These are phyloP conservation scores for Talpa occidentalis DNA, from an alignment of 2,113 vertebrate genomes.

Conservation along the genomic window DNA sequence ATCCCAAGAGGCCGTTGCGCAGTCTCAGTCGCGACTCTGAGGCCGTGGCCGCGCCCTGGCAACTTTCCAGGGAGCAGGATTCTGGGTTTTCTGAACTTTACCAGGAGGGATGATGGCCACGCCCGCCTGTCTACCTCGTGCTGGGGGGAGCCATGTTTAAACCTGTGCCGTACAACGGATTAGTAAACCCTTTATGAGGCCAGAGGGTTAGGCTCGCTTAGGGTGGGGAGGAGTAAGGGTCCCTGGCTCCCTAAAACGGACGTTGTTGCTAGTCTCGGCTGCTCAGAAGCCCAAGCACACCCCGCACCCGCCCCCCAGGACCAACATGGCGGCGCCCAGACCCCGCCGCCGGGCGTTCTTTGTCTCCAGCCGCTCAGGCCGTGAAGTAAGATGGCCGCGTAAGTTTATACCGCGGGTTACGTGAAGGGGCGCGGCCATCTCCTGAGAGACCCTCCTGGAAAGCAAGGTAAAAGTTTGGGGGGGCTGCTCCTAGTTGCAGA, in stretches of 20 bases:
- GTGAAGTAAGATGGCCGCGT: neutral
- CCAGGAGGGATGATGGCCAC: neutral
- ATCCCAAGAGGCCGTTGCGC: neutral
- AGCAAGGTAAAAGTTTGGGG: neutral
- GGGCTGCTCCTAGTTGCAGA: neutral
- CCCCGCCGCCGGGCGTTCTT: neutral
- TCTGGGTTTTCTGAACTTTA: conserved; percentile 12
- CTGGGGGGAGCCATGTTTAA: conserved; percentile 15
- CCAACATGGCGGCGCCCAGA: neutral
- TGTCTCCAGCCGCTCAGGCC: neutral
- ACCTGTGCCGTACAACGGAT: neutral
- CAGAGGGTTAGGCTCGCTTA: neutral
- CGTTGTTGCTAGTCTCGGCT: neutral
- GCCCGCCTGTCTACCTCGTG: fast-evolving
- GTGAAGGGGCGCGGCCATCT: neutral
- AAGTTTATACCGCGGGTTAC: neutral
- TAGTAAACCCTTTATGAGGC: neutral
- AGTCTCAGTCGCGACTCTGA: conserved; percentile 43
- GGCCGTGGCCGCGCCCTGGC: neutral
- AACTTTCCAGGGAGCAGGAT: conserved; percentile 4
- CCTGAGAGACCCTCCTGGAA: neutral
- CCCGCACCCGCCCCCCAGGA: too few species aligned
- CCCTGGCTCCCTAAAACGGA: neutral
- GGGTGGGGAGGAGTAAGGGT: neutral
- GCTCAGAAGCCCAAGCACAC: neutral